Base-by-base conservation (phyloP, 2,888 invertebrate genomes). In the Rhaphigaster nebulosa region DNA sequence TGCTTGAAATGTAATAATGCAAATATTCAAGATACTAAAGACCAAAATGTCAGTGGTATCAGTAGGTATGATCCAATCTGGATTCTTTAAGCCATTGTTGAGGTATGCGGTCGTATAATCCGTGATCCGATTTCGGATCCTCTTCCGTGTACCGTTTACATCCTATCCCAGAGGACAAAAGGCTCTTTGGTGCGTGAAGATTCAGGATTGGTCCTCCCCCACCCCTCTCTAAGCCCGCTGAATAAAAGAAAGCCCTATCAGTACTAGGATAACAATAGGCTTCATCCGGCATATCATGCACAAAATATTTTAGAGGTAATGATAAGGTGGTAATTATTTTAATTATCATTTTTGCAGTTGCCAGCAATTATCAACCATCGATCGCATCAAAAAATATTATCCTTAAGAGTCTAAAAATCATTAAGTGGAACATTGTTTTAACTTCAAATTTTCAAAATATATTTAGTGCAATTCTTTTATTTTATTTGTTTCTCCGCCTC, bases 101-200 rank as follows among this genome's bases (percentile, higher is more conserved):
- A 76, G 70, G 70, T 76, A 76, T 76, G 70, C 70, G 70, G 70
- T 84, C 84, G 45, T 50, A 84, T 84, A 84, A 84, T 84, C 84
- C 84, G 26, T 84, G 45, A 84, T 84, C 84, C 84, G 84, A 84
- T 84, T 84, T 84, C 45, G 41, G 84, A 45, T 84, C 45, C 84
- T 50, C 45, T 84, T 84, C 84, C 41, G 34, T 84, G 41, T 84
- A 84, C 45, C 26, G 41, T 84, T 84, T 50, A 84, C 45, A 84
- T 84, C 84, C 45, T 26, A 41, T 41, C 45, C 84, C 45, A 10
- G 41, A n/a, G 41, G 84, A 84, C 84, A 84, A 84, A 45, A 45
- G 84, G n/a, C 45, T n/a, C 45, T 84, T 84, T 84, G 84, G 41
- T 41, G 84, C 84, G 84, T 84, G 45, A 84, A 50, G 84, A 50